A percentile compares a stretch with the other conserved stretches of the same genome.
Evolutionary conservation across 1,140 invertebrate genomes (phyloP).

Genomic region (Lepidurus packardi): DNA sequence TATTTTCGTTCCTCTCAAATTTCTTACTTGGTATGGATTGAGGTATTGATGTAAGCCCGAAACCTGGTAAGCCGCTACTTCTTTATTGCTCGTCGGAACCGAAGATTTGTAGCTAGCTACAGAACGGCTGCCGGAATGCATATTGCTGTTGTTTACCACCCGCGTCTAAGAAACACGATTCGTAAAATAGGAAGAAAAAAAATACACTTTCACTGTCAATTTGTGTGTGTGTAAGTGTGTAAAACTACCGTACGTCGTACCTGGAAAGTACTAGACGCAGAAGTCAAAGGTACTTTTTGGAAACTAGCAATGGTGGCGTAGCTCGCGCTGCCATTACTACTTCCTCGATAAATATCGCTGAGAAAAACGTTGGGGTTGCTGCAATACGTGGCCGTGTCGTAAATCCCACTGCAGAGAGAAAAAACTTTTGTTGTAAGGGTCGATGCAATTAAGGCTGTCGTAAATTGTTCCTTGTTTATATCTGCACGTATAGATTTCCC

Average conservation of each 20-base stretch:
- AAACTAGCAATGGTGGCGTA: slow-evolving; percentile 29
- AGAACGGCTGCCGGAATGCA: slow-evolving; percentile 17
- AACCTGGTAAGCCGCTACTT: neutral
- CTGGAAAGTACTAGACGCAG: slow-evolving; percentile 2
- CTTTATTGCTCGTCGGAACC: neutral
- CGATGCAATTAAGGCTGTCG: slow-evolving; percentile 7
- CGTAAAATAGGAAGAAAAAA: neutral
- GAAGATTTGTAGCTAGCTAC: slow-evolving; percentile 19
- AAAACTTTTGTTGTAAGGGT: neutral
- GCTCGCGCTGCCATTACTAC: slow-evolving; percentile 12
- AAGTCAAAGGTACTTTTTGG: slow-evolving; percentile 17
- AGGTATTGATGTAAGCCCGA: slow-evolving; percentile 10
- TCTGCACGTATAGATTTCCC: neutral
- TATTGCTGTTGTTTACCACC: slow-evolving; percentile 19
- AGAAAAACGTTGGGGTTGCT: slow-evolving; percentile 24
- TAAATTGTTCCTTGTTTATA: slow-evolving; percentile 10
- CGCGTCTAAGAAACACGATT: neutral
- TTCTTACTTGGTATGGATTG: neutral
- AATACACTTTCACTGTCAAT: neutral
- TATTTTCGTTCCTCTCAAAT: neutral
- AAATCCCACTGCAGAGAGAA: neutral
- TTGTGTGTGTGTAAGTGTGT: neutral
- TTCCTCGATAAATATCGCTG: slow-evolving; percentile 14
- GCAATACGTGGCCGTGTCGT: slow-evolving; percentile 24
- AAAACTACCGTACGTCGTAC: neutral